phyloP scores from a whole-genome alignment of 1,140 invertebrate species.

The Sogatella furcifera region DNA sequence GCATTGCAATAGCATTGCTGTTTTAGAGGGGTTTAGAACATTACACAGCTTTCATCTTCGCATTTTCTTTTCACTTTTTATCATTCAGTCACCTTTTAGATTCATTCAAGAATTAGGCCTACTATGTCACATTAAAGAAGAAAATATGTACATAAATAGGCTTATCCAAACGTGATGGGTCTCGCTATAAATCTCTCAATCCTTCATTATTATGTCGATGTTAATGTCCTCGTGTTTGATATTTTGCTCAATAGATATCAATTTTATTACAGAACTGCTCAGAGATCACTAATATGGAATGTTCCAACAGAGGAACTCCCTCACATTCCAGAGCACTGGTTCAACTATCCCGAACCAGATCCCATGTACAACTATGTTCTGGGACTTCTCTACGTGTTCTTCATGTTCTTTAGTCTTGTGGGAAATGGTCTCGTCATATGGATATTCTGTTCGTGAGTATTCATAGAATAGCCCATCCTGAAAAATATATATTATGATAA shows the following conservation, averaged over 20 bases:
- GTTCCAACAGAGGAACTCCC: slow-evolving; percentile 60
- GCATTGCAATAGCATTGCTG: too few species aligned
- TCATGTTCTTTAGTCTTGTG: slow-evolving; percentile 61
- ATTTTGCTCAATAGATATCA: not conserved
- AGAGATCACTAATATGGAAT: slow-evolving; percentile 52
- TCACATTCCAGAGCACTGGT: slow-evolving; percentile 73
- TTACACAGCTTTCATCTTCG: too few species aligned
- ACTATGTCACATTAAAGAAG: too few species aligned
- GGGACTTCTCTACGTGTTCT: slow-evolving; percentile 65
- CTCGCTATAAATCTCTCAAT: not conserved
- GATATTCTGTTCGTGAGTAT: slow-evolving; percentile 68
- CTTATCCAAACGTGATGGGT: not conserved
- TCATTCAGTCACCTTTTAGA: not conserved
- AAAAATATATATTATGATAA: not conserved
- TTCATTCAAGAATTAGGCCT: too few species aligned
- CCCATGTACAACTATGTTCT: slow-evolving; percentile 72
- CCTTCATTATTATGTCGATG: not conserved
- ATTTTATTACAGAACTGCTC: not conserved
- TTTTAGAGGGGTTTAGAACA: too few species aligned
- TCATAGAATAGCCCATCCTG: not conserved
- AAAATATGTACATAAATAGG: too few species aligned
- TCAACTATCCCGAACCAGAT: slow-evolving; percentile 63
- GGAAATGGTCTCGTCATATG: slow-evolving; percentile 85
- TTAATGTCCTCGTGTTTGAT: too few species aligned
- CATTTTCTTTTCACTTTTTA: too few species aligned